These are phyloP conservation scores for Agrochola litura DNA, from an alignment of 2,888 invertebrate genomes.

Conservation along the genomic window DNA sequence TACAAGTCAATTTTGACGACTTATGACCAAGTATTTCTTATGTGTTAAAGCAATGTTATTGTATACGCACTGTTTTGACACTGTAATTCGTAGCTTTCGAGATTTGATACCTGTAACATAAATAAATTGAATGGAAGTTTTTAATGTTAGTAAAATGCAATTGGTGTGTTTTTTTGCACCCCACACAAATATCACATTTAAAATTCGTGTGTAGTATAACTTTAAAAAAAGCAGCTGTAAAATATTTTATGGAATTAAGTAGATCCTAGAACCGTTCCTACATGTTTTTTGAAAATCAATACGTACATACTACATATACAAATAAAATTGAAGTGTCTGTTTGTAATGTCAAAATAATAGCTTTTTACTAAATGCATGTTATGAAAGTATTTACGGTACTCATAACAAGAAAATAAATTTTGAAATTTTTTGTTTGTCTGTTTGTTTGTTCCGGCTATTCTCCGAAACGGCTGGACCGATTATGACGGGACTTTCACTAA, in stretches of 20 bases:
- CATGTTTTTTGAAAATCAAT: not conserved
- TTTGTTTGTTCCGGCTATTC: not conserved
- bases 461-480: not conserved
- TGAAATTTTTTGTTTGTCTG: no score
- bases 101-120: not conserved
- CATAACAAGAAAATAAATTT: no score
- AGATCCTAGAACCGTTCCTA: not conserved
- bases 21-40: constrained; percentile 43
- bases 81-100: constrained; percentile 15
- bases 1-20: constrained; percentile 14
- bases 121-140: constrained; percentile 1
- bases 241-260: not conserved
- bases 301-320: no score
- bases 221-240: not conserved
- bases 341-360: no score
- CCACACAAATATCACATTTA: not conserved
- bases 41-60: constrained; percentile 30
- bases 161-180: constrained; percentile 9
- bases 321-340: no score
- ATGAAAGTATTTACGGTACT: no score
- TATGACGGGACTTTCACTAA: not conserved
- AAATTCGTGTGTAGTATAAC: not conserved
- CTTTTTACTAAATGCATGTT: no score
- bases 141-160: not conserved
- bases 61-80: constrained; percentile 22